Evolutionary conservation across 2,797 vertebrate genomes (phyloP), one percentile per base, ranked within the genome.

Genomic region (Acanthurus lineatus): DNA sequence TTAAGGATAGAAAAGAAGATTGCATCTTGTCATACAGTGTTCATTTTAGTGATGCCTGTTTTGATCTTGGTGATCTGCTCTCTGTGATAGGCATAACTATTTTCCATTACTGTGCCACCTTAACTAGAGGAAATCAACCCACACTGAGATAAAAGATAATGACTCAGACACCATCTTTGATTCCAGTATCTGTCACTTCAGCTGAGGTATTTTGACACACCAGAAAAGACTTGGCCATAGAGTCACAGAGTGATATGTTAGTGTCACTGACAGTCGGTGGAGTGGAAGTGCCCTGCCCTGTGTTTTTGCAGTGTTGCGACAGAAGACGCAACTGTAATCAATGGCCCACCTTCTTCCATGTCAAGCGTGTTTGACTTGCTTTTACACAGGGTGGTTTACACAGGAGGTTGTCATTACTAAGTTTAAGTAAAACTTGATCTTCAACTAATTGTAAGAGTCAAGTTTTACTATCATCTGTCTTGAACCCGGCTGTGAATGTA

Each of bases 221-320:
- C 51, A 10, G 25, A 58, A 47, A n/a, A 35, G 20, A 12, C 11
- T 51, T 19, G 17, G 25, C 10, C 14, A 0, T 48, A 10, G 7
- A 5, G 40, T 47, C 48, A 69, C 25, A 47, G 9, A 47, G 9
- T 47, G 32, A 19, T 68, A n/a, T 54, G 6, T 25, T 38, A 57
- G 25, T 53, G 67, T 40, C 48, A 57, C 58, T 22, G 17, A 4
- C 25, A 57, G 54, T 20, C 2, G 2, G 5, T 32, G 15, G 64
- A 58, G 45, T 35, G 60, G 54, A 69, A 61, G 56, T 67, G 35
- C 22, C 73, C n/a, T 14, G 6, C 62, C 62, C 42, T 42, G n/a
- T 1, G 22, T 14, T 12, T 51, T 38, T 22, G 10, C 32, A 10
- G 2, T 52, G 44, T 51, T 44, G 14, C 25, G 62, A 49, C 7